These are phyloP conservation scores for Drosophila ercepeae DNA, from an alignment of 1,140 invertebrate genomes.

Conservation along the genomic window DNA sequence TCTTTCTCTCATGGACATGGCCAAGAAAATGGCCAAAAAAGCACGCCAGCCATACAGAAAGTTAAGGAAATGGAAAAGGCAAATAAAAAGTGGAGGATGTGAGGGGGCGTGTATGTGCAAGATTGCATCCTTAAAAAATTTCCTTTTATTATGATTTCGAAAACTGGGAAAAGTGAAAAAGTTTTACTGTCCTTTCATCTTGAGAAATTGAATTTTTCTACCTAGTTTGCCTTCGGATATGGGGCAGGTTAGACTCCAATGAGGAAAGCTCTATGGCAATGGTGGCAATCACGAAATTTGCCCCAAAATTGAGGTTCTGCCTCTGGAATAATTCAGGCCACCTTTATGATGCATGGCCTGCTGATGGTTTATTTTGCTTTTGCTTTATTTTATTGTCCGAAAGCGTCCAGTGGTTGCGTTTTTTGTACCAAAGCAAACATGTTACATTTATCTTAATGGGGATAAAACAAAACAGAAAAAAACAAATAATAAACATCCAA, in stretches of 20 bases:
- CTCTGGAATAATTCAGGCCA: constrained; percentile 52
- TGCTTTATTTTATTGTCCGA: neutral
- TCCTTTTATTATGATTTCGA: constrained; percentile 22
- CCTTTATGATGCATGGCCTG: constrained; percentile 52
- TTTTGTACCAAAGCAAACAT: constrained; percentile 61
- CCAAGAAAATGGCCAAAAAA: constrained; percentile 28
- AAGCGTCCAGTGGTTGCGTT: neutral
- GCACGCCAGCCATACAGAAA: constrained; percentile 33
- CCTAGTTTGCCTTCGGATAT: constrained; percentile 14
- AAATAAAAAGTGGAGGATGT: neutral
- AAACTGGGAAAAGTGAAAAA: constrained; percentile 45
- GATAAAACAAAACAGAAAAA: constrained; percentile 44
- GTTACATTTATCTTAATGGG: constrained; percentile 71
- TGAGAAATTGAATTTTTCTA: constrained; percentile 22
- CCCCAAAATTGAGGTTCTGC: constrained; percentile 15
- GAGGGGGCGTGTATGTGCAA: constrained; percentile 16
- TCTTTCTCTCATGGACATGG: neutral
- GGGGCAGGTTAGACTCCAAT: constrained; percentile 3
- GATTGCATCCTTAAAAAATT: constrained; percentile 42
- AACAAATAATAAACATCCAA: constrained; percentile 15
- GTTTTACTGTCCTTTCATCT: constrained; percentile 8
- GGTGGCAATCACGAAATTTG: constrained; percentile 47
- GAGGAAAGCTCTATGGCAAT: too few species aligned
- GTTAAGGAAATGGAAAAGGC: neutral
- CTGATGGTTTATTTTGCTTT: constrained; percentile 38